phyloP scores from a whole-genome alignment of 2,888 invertebrate species.

The Zygaena filipendulae region DNA sequence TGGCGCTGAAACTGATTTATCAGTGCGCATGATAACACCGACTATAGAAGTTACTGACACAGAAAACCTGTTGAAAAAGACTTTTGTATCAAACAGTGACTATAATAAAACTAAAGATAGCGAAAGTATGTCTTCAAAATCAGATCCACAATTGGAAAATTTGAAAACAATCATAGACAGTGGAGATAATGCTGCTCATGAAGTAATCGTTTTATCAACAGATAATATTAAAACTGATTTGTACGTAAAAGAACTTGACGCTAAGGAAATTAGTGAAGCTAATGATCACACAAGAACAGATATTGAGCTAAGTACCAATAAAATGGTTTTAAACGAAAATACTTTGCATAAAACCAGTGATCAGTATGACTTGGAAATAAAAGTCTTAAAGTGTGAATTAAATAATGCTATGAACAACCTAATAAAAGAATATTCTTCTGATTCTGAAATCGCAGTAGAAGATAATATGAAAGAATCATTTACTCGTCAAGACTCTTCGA shows the following conservation, averaged over 20 bases:
- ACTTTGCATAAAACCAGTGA: slow-evolving; percentile 13
- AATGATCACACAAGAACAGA: slow-evolving; percentile 6
- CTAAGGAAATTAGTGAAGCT: slow-evolving; percentile 5
- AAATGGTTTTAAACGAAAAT: background rate
- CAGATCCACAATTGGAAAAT: background rate
- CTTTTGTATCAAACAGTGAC: slow-evolving; percentile 25
- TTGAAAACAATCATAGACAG: slow-evolving; percentile 9
- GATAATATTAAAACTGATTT: slow-evolving; percentile 49
- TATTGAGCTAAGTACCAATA: slow-evolving; percentile 3
- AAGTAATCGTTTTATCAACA: slow-evolving; percentile 48
- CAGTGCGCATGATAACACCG: slow-evolving; percentile 58
- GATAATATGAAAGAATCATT: slow-evolving; percentile 34
- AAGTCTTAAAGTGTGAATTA: slow-evolving; percentile 54
- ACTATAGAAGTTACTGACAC: slow-evolving; percentile 60
- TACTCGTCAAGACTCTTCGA: slow-evolving; percentile 68
- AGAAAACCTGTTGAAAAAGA: slow-evolving; percentile 45
- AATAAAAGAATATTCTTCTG: slow-evolving; percentile 50
- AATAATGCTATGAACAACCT: slow-evolving; percentile 58
- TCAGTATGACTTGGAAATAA: slow-evolving; percentile 45
- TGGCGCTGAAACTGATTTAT: slow-evolving; percentile 51
- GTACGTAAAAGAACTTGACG: slow-evolving; percentile 37
- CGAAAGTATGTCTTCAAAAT: background rate
- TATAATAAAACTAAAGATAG: slow-evolving; percentile 2
- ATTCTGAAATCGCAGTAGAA: slow-evolving; percentile 31
- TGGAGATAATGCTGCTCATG: slow-evolving; percentile 23